Conservation (phyloP, 2,888 invertebrate genomes). For the Coenonympha arcania region DNA sequence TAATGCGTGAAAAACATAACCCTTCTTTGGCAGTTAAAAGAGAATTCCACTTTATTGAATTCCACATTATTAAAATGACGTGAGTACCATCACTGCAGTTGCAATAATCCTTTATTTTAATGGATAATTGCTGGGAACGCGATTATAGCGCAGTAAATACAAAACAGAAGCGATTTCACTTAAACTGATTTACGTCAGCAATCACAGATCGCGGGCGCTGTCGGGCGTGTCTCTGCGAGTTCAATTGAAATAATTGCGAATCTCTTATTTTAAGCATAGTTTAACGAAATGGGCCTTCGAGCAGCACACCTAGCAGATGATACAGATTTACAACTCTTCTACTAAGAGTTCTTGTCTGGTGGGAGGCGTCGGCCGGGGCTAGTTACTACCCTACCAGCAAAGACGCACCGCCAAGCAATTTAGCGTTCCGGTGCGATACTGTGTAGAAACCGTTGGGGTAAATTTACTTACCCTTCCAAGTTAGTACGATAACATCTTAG, state of each 20-base stretch:
- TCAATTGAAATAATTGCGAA: slow-evolving; percentile 28
- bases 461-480: no score
- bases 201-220: slow-evolving; percentile 13
- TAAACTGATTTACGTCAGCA: slow-evolving; percentile 12
- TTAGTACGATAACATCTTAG: no score
- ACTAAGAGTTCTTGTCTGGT: no score
- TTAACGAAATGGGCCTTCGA: background rate
- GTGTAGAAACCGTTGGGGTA: no score
- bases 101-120: slow-evolving; percentile 1
- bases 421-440: no score
- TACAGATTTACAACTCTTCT: no score
- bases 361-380: no score
- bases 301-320: background rate
- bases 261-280: slow-evolving; percentile 26
- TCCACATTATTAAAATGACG: slow-evolving; percentile 1
- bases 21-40: no score
- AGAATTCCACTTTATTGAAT: background rate
- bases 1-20: no score
- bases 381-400: no score
- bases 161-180: slow-evolving; percentile 12
- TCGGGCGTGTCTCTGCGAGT: slow-evolving; percentile 15
- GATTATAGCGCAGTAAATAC: slow-evolving; percentile 12
- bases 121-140: slow-evolving; percentile 1
- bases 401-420: no score
- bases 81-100: background rate